Percentiles rank a stretch among this genome's conserved stretches.
These are phyloP conservation scores for Petrolisthes manimaculis DNA, from an alignment of 2,888 invertebrate species.

Conservation along the genomic window DNA sequence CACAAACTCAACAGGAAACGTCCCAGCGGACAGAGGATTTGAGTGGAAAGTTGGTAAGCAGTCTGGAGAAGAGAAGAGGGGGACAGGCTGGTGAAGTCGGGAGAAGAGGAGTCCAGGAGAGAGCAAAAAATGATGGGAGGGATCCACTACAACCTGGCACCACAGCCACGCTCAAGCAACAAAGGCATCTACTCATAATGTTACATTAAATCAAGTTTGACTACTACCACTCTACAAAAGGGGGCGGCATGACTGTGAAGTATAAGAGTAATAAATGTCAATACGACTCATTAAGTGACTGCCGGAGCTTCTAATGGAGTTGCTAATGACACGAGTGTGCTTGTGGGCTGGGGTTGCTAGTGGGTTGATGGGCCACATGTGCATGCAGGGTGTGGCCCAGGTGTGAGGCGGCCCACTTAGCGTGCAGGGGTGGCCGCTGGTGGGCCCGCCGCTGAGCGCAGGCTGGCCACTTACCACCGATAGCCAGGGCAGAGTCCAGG, in stretches of 20 bases:
- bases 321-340: slow-evolving; percentile 40
- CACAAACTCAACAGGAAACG: slow-evolving; percentile 57
- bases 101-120: slow-evolving; percentile 62
- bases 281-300: background rate
- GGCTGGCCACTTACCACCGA: slow-evolving; percentile 69
- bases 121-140: slow-evolving; percentile 47
- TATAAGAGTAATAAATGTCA: background rate
- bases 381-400: slow-evolving; percentile 50
- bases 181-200: slow-evolving; percentile 18
- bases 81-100: slow-evolving; percentile 61
- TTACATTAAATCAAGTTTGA: slow-evolving; percentile 4
- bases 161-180: slow-evolving; percentile 56
- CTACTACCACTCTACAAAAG: slow-evolving; percentile 32
- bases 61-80: slow-evolving; percentile 62
- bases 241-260: slow-evolving; percentile 13
- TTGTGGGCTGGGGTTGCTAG: slow-evolving; percentile 50
- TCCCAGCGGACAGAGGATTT: slow-evolving; percentile 61
- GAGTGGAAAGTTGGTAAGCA: slow-evolving; percentile 62
- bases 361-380: slow-evolving; percentile 53
- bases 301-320: slow-evolving; percentile 12
- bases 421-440: slow-evolving; percentile 59
- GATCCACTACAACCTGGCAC: slow-evolving; percentile 51
- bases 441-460: slow-evolving; percentile 43
- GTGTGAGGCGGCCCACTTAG: slow-evolving; percentile 58
- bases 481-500: slow-evolving; percentile 70